Base-by-base conservation (phyloP, 2,797 vertebrate species). In the Heliangelus exortis region DNA sequence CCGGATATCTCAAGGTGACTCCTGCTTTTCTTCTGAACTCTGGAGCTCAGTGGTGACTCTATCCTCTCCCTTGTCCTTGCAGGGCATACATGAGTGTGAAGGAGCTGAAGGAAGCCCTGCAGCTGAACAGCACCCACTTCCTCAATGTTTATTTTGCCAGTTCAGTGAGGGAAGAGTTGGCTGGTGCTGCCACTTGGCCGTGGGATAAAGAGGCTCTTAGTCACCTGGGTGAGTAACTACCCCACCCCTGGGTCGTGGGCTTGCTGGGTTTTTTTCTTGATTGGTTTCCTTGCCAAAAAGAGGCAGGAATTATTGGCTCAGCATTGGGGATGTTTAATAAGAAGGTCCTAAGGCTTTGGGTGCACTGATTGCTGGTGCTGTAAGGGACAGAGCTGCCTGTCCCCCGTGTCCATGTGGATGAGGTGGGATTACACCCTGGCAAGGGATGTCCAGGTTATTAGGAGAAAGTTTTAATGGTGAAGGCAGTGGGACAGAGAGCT, bases 101-200 rank as follows among this genome's bases (percentile, higher is more conserved):
- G 97, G 99, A 99, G 93, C 97, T 99, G 47, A 99, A 99, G 97
- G 98, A 99, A 84, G 91, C 97, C 11, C 97, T 99, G 62, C 98
- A 98, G 63, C 98, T 99, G 96, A 99, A 99, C 90, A 97, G 98
- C 73, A 97, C 97, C 15, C 98, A 99, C 84, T 99, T 98, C 51
- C 98, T 99, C 96, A 99, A 99, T 0, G 97, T 99, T 89, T 99
- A 99, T 96, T 99, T 99, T 8, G 99, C 99, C 96, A 99, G 98
- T 93, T 99, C 99, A 0, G 98, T 98, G 39, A 98, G 98, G 47
- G 99, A 99, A 87, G 98, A 99, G 82, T 97, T 99, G 94, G 99
- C 99, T 48, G 99, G 99, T 87, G 98, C 99, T 73, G 99, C 99
- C 45, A 99, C 99, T 48, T 99, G 99, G 99, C 99, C 99, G 0